A percentile compares a stretch with the other conserved stretches of the same genome.
Evolutionary conservation across 2,797 vertebrate species (phyloP).

Genomic region (Enteromius radiatus): DNA sequence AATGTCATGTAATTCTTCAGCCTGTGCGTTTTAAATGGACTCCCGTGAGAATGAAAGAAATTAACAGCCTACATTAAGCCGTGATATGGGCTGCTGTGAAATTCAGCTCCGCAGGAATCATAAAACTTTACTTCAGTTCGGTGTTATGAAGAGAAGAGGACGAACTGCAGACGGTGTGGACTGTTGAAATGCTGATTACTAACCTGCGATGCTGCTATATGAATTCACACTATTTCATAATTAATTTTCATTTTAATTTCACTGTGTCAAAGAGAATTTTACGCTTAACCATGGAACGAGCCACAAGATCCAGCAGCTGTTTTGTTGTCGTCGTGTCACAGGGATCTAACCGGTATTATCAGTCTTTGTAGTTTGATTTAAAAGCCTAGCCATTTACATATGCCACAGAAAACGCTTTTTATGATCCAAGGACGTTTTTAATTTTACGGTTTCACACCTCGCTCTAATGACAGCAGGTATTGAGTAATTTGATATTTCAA

Average conservation of each 20-base stretch:
- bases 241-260: slow-evolving; percentile 63
- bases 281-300: slow-evolving; percentile 67
- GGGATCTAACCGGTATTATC: slow-evolving; percentile 10
- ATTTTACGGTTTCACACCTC: slow-evolving; percentile 12
- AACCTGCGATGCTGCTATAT: slow-evolving; percentile 63
- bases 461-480: background rate
- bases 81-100: slow-evolving; percentile 62
- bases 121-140: slow-evolving; percentile 68
- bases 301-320: slow-evolving; percentile 57
- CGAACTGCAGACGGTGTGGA: slow-evolving; percentile 60
- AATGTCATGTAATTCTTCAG: slow-evolving; percentile 55
- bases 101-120: slow-evolving; percentile 46
- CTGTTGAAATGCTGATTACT: slow-evolving; percentile 67
- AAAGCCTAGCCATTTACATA: slow-evolving; percentile 52
- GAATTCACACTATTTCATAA: slow-evolving; percentile 66
- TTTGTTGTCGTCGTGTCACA: slow-evolving; percentile 35
- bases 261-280: slow-evolving; percentile 55
- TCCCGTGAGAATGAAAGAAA: slow-evolving; percentile 73
- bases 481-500: slow-evolving; percentile 13
- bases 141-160: slow-evolving; percentile 65
- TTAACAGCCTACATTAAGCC: slow-evolving; percentile 67
- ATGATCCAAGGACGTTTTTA: slow-evolving; percentile 34
- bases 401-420: slow-evolving; percentile 16
- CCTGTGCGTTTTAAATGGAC: slow-evolving; percentile 69
- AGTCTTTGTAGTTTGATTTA: slow-evolving; percentile 52